A percentile compares a stretch with the other conserved stretches of the same genome.
Conservation (phyloP, 2,113 vertebrate species). For the Siniperca knerii region DNA sequence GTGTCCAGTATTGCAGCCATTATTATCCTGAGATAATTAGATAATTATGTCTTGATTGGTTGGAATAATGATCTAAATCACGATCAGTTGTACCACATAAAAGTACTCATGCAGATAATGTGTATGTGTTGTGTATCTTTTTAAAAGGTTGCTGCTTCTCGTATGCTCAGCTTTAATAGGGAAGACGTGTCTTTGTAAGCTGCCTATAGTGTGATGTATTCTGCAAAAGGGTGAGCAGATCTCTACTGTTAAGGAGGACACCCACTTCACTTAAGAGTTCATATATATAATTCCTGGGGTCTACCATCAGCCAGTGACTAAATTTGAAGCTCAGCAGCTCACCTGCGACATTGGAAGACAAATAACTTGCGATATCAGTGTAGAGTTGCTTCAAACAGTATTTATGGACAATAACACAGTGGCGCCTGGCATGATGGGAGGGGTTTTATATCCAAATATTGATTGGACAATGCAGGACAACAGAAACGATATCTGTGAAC, state of each 20-base stretch:
- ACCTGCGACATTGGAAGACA: neutral
- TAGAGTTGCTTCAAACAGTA: neutral
- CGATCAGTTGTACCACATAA: neutral
- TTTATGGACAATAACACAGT: neutral
- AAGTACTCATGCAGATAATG: neutral
- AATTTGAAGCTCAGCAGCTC: neutral
- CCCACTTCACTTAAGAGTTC: neutral
- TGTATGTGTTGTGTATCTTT: neutral
- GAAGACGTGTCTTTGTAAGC: neutral
- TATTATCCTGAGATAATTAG: neutral
- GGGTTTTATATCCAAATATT: neutral
- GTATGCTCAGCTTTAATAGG: neutral
- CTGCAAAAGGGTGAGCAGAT: neutral
- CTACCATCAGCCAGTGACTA: neutral
- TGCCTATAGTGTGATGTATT: neutral
- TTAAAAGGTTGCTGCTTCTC: neutral
- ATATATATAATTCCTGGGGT: neutral
- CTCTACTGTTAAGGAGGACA: neutral
- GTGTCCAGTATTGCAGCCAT: neutral
- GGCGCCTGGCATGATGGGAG: neutral
- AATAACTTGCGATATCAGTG: neutral
- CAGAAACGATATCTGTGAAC: neutral
- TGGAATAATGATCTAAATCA: neutral
- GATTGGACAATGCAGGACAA: neutral
- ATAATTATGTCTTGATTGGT: neutral